phyloP scores from a whole-genome alignment of 2,797 vertebrate species.

The Eulemur albifrons region DNA sequence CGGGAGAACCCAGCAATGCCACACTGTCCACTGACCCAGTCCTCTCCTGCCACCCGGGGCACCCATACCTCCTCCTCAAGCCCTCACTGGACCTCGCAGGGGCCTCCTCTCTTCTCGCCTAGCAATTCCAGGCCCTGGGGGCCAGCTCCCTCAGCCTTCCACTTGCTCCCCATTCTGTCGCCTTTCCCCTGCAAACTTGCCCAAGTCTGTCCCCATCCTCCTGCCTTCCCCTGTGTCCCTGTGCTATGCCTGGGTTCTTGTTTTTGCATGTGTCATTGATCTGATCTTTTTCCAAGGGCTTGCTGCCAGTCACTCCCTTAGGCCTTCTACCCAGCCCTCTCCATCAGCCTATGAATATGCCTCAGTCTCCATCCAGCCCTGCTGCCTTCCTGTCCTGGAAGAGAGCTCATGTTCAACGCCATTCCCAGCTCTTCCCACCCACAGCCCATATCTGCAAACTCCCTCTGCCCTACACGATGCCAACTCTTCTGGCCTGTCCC shows the following conservation, averaged over 20 bases:
- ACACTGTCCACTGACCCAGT: not conserved
- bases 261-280: rapidly evolving
- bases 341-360: rapidly evolving
- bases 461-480: not conserved
- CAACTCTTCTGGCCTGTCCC: not conserved
- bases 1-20: not conserved
- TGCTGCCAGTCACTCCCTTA: too few relatives aligned
- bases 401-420: too few relatives aligned
- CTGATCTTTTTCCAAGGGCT: not conserved
- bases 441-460: not conserved
- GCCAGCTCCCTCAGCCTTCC: not conserved
- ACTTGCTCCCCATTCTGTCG: not conserved
- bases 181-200: not conserved
- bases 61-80: not conserved
- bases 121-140: not conserved
- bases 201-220: not conserved
- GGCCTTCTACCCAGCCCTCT: not conserved
- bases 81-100: not conserved
- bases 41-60: not conserved
- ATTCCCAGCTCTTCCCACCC: not conserved
- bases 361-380: not conserved
- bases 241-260: not conserved
- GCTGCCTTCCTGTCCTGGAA: not conserved
- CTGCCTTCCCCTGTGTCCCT: too few relatives aligned
- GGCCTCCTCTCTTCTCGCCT: not conserved